Evolutionary conservation across 2,113 vertebrate species (phyloP).

Genomic region (Otocyon megalotis): DNA sequence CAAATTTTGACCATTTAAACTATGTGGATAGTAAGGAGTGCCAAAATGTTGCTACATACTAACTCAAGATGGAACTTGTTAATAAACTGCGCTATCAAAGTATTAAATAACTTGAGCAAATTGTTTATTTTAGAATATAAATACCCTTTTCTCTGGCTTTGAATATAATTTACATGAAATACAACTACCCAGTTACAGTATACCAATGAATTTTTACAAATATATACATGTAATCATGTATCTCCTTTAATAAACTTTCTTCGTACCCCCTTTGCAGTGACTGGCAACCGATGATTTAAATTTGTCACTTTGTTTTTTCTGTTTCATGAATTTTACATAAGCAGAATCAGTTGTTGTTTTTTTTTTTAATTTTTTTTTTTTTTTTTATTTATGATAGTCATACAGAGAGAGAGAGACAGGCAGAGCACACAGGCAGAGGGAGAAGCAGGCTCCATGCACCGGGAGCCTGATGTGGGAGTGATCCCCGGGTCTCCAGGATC

Average conservation of each 20-base stretch:
- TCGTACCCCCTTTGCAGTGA: neutral
- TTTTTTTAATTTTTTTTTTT: too few species aligned
- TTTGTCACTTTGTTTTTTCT: neutral
- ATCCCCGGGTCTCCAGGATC: too few species aligned
- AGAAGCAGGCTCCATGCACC: too few species aligned
- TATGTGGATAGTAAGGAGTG: neutral
- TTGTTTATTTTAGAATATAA: neutral
- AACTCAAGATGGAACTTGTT: neutral
- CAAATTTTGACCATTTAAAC: constrained; percentile 1
- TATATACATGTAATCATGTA: neutral
- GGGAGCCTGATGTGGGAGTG: too few species aligned
- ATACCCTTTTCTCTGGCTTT: neutral
- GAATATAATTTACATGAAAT: neutral
- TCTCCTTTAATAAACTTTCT: neutral
- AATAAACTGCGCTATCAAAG: neutral
- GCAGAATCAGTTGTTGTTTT: neutral
- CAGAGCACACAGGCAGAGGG: too few species aligned
- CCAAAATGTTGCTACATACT: neutral
- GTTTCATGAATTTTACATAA: neutral
- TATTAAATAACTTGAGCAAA: neutral
- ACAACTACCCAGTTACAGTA: neutral
- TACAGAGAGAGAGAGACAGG: too few species aligned
- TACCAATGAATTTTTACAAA: neutral
- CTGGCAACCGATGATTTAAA: neutral
- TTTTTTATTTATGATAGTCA: too few species aligned